These are phyloP conservation scores for Baryphthengus martii DNA, from an alignment of 2,113 vertebrate genomes.

Conservation along the genomic window DNA sequence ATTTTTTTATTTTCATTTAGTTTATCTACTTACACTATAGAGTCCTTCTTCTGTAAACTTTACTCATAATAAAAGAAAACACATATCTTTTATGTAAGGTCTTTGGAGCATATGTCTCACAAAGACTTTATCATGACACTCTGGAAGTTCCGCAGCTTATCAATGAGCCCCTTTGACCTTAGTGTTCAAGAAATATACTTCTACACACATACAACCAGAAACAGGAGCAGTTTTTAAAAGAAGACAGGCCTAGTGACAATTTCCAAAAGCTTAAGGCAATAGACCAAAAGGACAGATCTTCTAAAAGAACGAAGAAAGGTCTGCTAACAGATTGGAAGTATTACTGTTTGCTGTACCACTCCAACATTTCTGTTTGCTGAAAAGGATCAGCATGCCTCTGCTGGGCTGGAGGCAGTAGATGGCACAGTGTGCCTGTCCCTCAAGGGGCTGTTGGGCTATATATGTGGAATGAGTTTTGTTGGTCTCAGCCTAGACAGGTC, in stretches of 20 bases:
- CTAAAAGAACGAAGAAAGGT: not conserved
- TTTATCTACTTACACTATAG: slow-evolving; percentile 7
- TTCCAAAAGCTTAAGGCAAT: not conserved
- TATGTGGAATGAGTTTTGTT: not conserved
- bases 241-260: not conserved
- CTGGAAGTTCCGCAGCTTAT: slow-evolving; percentile 1
- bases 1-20: not conserved
- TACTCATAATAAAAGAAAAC: not conserved
- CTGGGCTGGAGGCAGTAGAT: not conserved
- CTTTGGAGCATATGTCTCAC: not conserved
- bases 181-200: not conserved
- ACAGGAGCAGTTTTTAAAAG: not conserved
- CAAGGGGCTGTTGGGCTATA: not conserved
- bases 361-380: not conserved
- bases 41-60: not conserved
- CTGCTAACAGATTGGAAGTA: not conserved
- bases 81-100: not conserved
- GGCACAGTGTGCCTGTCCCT: not conserved
- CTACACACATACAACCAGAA: not conserved
- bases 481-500: not conserved
- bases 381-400: not conserved
- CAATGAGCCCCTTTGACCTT: not conserved
- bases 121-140: not conserved
- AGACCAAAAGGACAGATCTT: not conserved
- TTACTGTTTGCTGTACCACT: not conserved